These are phyloP conservation scores for Nematolebias whitei DNA, from an alignment of 2,113 vertebrate species.

Conservation along the genomic window DNA sequence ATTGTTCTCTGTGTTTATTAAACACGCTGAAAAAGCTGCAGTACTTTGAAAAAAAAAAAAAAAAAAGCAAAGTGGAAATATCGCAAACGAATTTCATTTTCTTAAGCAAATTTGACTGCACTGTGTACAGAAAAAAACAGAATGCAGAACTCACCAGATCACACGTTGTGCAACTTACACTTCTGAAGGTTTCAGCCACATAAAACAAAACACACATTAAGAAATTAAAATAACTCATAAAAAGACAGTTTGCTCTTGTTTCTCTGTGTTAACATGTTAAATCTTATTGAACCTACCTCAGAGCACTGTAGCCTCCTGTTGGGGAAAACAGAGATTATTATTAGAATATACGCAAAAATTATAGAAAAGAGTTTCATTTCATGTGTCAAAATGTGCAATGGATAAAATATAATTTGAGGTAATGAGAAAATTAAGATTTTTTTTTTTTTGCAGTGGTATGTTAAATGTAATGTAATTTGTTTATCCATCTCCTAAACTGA, in stretches of 20 bases:
- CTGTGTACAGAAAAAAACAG: background rate
- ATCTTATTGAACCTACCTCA: conserved; percentile 44
- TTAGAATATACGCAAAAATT: conserved; percentile 2
- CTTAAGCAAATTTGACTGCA: no score
- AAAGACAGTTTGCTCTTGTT: background rate
- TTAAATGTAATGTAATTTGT: no score
- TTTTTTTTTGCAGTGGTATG: no score
- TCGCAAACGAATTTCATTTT: no score
- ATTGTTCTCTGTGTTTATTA: no score
- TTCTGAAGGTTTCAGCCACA: conserved; percentile 25
- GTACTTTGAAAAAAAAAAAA: no score
- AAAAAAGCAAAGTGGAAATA: no score
- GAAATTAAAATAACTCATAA: background rate
- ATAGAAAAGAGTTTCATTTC: background rate
- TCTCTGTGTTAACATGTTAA: background rate
- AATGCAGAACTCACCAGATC: conserved; percentile 50
- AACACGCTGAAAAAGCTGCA: no score
- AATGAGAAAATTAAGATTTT: no score
- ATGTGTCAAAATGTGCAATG: no score
- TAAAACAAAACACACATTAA: background rate
- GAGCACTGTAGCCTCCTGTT: conserved; percentile 30
- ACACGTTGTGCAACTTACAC: conserved; percentile 47
- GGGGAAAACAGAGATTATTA: conserved; percentile 1
- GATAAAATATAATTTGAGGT: no score
- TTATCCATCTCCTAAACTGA: no score